Evolutionary conservation across 1,140 invertebrate species (phyloP).

Genomic region (Saccostrea echinata): DNA sequence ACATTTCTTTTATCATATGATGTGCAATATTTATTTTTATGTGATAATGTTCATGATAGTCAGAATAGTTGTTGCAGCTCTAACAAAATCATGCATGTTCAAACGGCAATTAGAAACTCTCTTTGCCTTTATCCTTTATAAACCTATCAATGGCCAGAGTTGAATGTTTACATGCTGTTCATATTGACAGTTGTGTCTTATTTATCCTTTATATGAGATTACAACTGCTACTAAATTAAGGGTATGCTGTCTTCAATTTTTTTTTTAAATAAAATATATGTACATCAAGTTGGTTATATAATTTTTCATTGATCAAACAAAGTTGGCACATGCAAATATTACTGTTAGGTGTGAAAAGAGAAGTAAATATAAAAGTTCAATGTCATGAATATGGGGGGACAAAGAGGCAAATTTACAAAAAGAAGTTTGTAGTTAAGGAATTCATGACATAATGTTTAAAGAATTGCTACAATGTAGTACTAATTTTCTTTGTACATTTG

Average conservation of each 20-base stretch:
- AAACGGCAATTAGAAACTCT: neutral
- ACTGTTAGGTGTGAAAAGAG: no score
- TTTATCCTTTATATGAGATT: slow-evolving; percentile 16
- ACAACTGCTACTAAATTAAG: neutral
- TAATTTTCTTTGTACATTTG: no score
- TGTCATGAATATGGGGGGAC: no score
- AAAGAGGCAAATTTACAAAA: no score
- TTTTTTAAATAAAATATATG: neutral
- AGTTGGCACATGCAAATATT: no score
- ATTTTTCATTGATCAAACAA: no score
- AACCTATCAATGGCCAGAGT: neutral
- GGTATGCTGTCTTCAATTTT: neutral
- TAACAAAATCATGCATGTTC: neutral
- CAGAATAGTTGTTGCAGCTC: neutral
- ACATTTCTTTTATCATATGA: slow-evolving; percentile 19
- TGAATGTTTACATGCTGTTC: neutral
- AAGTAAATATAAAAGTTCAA: no score
- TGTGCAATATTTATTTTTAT: slow-evolving; percentile 27
- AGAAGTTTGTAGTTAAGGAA: no score
- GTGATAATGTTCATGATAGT: slow-evolving; percentile 29
- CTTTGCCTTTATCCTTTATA: neutral
- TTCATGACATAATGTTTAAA: no score
- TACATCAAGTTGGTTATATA: no score
- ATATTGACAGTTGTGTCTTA: neutral
- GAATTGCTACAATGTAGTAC: no score